Base-by-base conservation (phyloP, 2,797 vertebrate species). In the Selene dorsalis region DNA sequence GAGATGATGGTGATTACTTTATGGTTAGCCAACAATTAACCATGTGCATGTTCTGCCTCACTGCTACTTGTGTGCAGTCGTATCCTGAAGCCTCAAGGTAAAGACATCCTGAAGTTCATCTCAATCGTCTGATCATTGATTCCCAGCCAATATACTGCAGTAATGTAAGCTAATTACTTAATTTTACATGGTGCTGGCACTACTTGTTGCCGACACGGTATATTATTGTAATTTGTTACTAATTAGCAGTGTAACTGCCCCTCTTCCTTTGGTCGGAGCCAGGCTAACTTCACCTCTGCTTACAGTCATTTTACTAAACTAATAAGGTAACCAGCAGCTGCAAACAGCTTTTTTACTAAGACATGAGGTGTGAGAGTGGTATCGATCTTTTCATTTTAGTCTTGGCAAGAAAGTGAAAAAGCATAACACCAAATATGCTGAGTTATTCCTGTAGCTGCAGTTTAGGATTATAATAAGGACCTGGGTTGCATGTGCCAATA, bases 401-500 rank as follows among this genome's bases (percentile, higher is more conserved):
- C 10, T n/a, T 0, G 0, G 43, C 17, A 59, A 74, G 24, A 74
- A 64, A 53, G 1, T 1, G 0, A 26, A 39, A 8, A 48, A 4
- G n/a, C 47, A 48, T n/a, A 50, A 10, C 7, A 9, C 11, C 16
- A 57, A 61, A 68, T 13, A 48, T 50, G 5, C 32, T 24, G 3
- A 0, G 52, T 30, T 39, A 28, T 45, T 35, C n/a, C 3, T 17
- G 52, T 3, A 18, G 32, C 14, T 47, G 7, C 28, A 63, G 6
- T 69, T 77, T 53, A 61, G 6, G 16, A 43, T 13, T 17, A 14
- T 41, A 30, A 30, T 47, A 8, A 55, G n/a, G 60, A 9, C 18
- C 26, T 11, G 20, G 56, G 65, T 17, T 66, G 7, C 18, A 67
- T 55, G 28, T 43, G 14, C 56, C 71, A 47, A 67, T 63, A 67